Base-by-base conservation (phyloP, 2,797 vertebrate genomes). In the Tarsius wallacei region DNA sequence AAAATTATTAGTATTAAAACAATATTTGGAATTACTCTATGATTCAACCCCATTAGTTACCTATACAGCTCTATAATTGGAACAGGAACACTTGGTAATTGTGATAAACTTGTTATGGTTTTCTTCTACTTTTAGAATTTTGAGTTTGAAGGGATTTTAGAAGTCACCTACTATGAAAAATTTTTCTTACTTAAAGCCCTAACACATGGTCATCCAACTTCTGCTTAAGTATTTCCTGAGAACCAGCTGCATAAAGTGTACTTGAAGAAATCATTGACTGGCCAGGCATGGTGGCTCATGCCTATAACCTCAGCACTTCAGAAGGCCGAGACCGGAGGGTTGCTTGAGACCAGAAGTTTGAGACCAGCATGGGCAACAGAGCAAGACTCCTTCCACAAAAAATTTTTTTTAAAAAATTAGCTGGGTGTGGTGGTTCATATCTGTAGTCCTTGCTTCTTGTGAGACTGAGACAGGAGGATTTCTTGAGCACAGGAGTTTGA, bases 51-150 rank as follows among this genome's bases (percentile, higher is more conserved):
- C 33, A 76, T 63, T 96, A 80, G 26, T 59, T 94, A 86, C 11
- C 33, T 66, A 22, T 66, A 82, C 31, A 90, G 49, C 63, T 77
- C 59, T 90, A 1, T 87, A 88, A 31, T 95, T 89, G n/a, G 70
- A 91, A 70, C 57, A 95, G n/a, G 70, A 91, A 70, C 57, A 95
- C 57, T 36, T 89, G 53, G 12, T 93, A 21, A 59, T 82, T 90
- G 13, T 47, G 21, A 81, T 93, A 57, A 63, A 80, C 31, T 94
- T 70, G 24, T 73, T 66, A 24, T 16, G 3, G 6, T 12, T 92
- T 94, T 95, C 24, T 26, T 55, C 28, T 94, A 93, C 10, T 94
- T 95, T 88, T 96, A 68, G 61, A 90, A 82, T 86, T 47, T 95
- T 78, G 93, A 89, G 42, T 87, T 92, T 71, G 33, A 84, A 93